phyloP scores from a whole-genome alignment of 2,888 invertebrate genomes.

The Drosophila pseudotakahashii region DNA sequence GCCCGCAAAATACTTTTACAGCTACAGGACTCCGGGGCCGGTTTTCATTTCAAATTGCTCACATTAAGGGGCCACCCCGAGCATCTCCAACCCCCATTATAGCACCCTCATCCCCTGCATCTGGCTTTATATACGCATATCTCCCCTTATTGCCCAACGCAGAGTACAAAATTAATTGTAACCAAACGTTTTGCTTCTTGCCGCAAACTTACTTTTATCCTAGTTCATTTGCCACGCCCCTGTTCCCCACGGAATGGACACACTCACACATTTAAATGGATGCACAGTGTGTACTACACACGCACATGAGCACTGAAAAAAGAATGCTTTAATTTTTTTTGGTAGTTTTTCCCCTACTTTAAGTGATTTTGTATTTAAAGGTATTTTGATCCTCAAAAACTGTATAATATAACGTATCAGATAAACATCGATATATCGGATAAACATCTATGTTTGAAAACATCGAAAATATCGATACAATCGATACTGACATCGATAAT shows the following conservation, averaged over 20 bases:
- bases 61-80: slow-evolving; percentile 26
- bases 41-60: slow-evolving; percentile 44
- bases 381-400: too few species aligned
- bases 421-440: too few species aligned
- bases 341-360: too few species aligned
- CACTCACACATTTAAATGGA: slow-evolving; percentile 10
- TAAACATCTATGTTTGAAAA: too few species aligned
- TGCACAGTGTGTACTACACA: slow-evolving; percentile 4
- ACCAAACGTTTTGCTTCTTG: slow-evolving; percentile 70
- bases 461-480: too few species aligned
- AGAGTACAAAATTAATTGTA: slow-evolving; percentile 72
- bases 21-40: slow-evolving; percentile 21
- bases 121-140: not conserved
- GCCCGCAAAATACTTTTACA: slow-evolving; percentile 28
- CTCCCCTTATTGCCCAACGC: slow-evolving; percentile 37
- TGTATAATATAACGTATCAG: too few species aligned
- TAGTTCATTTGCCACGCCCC: slow-evolving; percentile 73
- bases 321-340: too few species aligned
- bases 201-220: slow-evolving; percentile 63
- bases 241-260: slow-evolving; percentile 17
- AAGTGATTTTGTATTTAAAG: too few species aligned
- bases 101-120: slow-evolving; percentile 7
- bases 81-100: slow-evolving; percentile 6
- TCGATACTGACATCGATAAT: too few species aligned
- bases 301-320: slow-evolving; percentile 35